Evolutionary conservation across 2,113 vertebrate genomes (phyloP), one percentile per base, ranked within the genome.

Genomic region (Megaceryle maxima): DNA sequence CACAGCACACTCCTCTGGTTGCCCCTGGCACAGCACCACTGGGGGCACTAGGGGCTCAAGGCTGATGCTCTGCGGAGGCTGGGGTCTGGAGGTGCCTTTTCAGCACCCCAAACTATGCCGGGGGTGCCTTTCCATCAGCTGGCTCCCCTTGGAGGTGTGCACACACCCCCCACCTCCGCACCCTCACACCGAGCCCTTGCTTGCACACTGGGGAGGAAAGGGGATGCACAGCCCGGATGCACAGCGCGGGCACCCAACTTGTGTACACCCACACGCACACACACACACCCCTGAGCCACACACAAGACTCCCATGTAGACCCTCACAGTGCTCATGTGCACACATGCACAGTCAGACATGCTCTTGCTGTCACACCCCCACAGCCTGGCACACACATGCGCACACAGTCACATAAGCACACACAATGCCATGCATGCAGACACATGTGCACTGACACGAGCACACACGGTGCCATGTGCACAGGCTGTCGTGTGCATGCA

Each of bases 211-310:
- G 13, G 4, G 21, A n/a, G n/a, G 37, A 91, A 67, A 57, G 0
- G 0, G 15, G 16, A 26, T 14, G 8, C 70, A 44, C 57, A 57
- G 41, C 46, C 29, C 7, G 33, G 16, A 22, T 0, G 4, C 17
- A 3, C 22, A 4, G 26, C 0, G 0, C 2, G 10, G 3, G n/a
- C 72, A 53, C 16, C 41, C 48, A 20, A 11, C 3, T 2, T 25
- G 29, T 7, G 46, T 37, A 19, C 3, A 8, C 43, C 46, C 8
- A 7, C 33, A n/a, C 1, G 17, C 43, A 25, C 46, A 29, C 50
- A 6, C 41, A 10, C 25, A 4, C 37, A 3, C 18, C 10, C 10
- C 25, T 15, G 3, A 68, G 21, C 39, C 26, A 28, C 51, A 53
- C 26, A 13, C 8, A 31, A 18, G 43, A 15, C 31, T 33, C 25